phyloP scores from a whole-genome alignment of 1,140 invertebrate species.

The Tetragnatha versicolor region DNA sequence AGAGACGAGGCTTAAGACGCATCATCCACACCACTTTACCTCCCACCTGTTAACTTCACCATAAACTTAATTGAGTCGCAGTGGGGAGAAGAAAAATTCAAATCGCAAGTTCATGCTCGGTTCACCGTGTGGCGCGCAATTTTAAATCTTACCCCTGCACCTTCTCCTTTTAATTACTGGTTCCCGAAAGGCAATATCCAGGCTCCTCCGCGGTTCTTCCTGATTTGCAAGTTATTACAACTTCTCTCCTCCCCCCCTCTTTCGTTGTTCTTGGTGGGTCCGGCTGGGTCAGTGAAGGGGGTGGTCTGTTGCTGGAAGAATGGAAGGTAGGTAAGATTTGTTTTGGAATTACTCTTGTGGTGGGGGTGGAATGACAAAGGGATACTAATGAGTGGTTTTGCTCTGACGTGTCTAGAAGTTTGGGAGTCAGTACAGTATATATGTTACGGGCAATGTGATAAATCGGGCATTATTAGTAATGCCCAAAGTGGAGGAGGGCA shows the following conservation, averaged over 20 bases:
- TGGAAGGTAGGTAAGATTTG: neutral
- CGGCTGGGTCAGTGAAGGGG: neutral
- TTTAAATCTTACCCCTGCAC: neutral
- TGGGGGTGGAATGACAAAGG: neutral
- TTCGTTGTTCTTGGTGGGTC: conserved; percentile 13
- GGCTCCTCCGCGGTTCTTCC: neutral
- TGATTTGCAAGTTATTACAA: conserved; percentile 43
- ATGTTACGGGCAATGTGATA: too few relatives aligned
- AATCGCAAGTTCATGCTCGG: neutral
- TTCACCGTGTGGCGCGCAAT: neutral
- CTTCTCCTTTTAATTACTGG: conserved; percentile 26
- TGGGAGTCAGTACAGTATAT: too few relatives aligned
- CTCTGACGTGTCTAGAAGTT: too few relatives aligned
- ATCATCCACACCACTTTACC: too few relatives aligned
- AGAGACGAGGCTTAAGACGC: too few relatives aligned
- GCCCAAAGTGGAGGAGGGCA: too few relatives aligned
- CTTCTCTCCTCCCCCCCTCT: neutral
- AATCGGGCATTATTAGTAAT: too few relatives aligned
- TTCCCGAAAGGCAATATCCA: conserved; percentile 4
- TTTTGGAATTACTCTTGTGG: neutral
- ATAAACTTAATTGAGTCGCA: too few relatives aligned
- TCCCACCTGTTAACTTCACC: too few relatives aligned
- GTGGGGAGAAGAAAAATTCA: too few relatives aligned
- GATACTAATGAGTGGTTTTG: neutral
- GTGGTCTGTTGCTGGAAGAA: neutral